Conservation (phyloP, 1,140 invertebrate species). For the Acromyrmex heyeri region DNA sequence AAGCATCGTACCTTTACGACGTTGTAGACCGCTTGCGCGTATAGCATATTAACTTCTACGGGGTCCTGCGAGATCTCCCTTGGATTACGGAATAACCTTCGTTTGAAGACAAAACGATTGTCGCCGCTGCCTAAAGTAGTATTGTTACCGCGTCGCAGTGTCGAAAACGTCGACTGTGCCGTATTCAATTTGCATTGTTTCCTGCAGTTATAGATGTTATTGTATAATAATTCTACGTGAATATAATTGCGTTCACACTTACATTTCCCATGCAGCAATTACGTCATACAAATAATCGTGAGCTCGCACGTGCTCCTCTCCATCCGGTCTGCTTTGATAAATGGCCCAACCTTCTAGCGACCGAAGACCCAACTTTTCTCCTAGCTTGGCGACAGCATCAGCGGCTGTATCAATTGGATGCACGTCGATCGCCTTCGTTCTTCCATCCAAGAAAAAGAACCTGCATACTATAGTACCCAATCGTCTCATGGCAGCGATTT, state of each 20-base stretch:
- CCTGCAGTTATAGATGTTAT: slow-evolving; percentile 78
- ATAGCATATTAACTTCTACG: slow-evolving; percentile 97
- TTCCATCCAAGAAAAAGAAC: slow-evolving; percentile 97
- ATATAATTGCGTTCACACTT: slow-evolving; percentile 82
- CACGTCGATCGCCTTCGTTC: slow-evolving; percentile 98
- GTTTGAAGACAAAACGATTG: slow-evolving; percentile 97
- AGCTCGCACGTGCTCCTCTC: slow-evolving; percentile 96
- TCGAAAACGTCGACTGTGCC: slow-evolving; percentile 87
- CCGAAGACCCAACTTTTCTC: slow-evolving; percentile 94
- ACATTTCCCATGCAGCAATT: slow-evolving; percentile 97
- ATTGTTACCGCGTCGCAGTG: slow-evolving; percentile 87
- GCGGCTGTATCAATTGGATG: slow-evolving; percentile 97
- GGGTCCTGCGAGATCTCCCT: slow-evolving; percentile 98
- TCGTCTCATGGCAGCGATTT: slow-evolving; percentile 97
- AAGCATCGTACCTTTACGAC: slow-evolving; percentile 93
- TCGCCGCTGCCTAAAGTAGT: slow-evolving; percentile 92
- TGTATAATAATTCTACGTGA: not conserved
- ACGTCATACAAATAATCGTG: slow-evolving; percentile 98
- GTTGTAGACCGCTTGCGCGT: slow-evolving; percentile 97
- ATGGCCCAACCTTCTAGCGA: slow-evolving; percentile 97
- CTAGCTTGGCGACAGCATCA: slow-evolving; percentile 95
- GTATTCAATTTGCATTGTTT: slow-evolving; percentile 89
- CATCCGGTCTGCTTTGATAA: slow-evolving; percentile 94
- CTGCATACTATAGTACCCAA: slow-evolving; percentile 97
- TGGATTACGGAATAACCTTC: slow-evolving; percentile 94